These are phyloP conservation scores for Lophochroa leadbeateri DNA, from an alignment of 2,113 vertebrate genomes.

Conservation along the genomic window DNA sequence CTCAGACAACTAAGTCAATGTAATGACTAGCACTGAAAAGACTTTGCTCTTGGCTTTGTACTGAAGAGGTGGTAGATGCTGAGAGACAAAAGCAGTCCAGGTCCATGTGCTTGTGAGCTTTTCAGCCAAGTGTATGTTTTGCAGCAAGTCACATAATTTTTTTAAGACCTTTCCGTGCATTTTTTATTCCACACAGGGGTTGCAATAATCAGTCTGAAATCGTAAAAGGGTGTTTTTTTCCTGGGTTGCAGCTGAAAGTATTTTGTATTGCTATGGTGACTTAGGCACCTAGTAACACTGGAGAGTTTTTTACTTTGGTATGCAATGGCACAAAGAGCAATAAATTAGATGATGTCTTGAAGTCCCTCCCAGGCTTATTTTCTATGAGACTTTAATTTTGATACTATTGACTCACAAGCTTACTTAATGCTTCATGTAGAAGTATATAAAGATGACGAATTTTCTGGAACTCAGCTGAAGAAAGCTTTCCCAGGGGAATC, in stretches of 20 bases:
- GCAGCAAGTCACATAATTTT: background rate
- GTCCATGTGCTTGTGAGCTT: background rate
- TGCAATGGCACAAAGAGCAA: background rate
- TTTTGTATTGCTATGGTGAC: slow-evolving; percentile 18
- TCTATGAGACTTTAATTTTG: slow-evolving; percentile 18
- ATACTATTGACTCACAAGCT: background rate
- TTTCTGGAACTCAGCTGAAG: background rate
- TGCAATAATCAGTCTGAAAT: background rate
- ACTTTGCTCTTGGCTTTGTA: background rate
- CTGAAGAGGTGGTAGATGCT: background rate
- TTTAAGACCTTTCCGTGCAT: background rate
- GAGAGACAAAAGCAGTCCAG: background rate
- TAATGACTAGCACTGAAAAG: background rate
- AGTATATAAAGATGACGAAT: background rate
- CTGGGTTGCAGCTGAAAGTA: background rate
- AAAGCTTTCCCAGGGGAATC: background rate
- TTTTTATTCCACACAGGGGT: background rate
- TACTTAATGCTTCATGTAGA: background rate
- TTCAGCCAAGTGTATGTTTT: background rate
- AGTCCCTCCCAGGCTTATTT: slow-evolving; percentile 16
- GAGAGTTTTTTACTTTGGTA: background rate
- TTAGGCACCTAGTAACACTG: background rate
- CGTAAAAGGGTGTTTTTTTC: background rate
- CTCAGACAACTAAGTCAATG: background rate
- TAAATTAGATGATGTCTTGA: slow-evolving; percentile 16